A percentile compares a stretch with the other conserved stretches of the same genome.
Conservation (phyloP, 1,140 invertebrate species). For the Tenebrio molitor region DNA sequence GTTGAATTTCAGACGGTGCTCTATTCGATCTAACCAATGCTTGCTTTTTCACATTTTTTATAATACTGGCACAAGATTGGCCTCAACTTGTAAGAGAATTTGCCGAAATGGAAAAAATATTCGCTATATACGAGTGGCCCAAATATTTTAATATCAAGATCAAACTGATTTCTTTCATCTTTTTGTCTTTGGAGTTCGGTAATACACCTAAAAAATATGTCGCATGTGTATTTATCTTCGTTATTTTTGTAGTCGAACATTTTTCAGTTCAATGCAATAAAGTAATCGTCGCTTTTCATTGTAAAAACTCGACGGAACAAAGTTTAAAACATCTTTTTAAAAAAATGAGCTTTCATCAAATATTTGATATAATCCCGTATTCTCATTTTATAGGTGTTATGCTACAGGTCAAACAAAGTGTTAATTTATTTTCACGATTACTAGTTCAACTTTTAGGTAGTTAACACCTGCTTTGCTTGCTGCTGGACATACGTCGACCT, state of each 20-base stretch:
- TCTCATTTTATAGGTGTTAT: background rate
- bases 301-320: background rate
- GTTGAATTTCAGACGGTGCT: background rate
- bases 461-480: background rate
- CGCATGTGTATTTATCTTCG: background rate
- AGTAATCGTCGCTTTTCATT: background rate
- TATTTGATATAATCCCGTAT: background rate
- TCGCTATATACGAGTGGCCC: background rate
- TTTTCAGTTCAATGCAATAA: background rate
- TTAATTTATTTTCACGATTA: background rate
- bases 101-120: background rate
- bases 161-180: background rate
- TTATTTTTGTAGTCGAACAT: background rate
- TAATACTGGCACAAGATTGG: background rate
- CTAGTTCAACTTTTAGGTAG: too few relatives aligned
- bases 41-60: background rate
- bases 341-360: background rate
- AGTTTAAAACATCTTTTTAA: background rate
- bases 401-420: background rate
- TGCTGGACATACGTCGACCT: constrained; percentile 1
- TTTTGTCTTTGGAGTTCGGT: background rate
- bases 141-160: background rate
- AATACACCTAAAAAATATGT: background rate
- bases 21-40: background rate
- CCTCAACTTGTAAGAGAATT: background rate